Evolutionary conservation across 2,113 vertebrate genomes (phyloP), one percentile per base, ranked within the genome.

Genomic region (Tapirus terrestris): DNA sequence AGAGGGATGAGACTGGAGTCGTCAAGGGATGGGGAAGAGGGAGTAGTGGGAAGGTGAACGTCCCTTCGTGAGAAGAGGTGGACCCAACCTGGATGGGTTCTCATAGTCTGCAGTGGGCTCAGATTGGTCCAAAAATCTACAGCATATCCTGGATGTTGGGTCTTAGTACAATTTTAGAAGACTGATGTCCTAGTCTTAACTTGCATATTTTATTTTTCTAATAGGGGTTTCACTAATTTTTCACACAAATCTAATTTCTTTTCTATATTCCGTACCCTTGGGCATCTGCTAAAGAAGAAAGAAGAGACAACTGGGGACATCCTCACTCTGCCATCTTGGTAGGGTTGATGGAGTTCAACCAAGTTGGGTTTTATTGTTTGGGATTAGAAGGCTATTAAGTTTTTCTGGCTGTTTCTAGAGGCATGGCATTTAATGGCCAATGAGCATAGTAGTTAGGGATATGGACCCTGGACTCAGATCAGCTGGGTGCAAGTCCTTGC

Each of bases 11-110:
- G 48, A 25, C 45, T 33, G 33, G 33, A 8, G 9, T 8, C 0
- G 0, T 25, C 45, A 3, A 48, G 39, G 45, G 29, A 18, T 33
- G n/a, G 45, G 3, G 63, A 11, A 31, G 58, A 31, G 2, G 20
- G 16, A 9, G 4, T 3, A 4, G 21, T 0, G 2, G 4, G 61
- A 58, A 58, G 12, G 36, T 21, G 68, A 70, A 31, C 13, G 45
- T 0, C 0, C 7, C 13, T 29, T 23, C 3, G 0, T 5, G n/a
- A 20, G 43, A 11, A 53, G 36, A 23, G 67, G 27, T 6, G 8
- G 27, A 31, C 25, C 63, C 14, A 1, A 0, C 7, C 48, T 17
- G 2, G 14, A 25, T 33, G 65, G 39, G 18, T 20, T 12, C 17
- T 70, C n/a, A 2, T 23, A 4, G 25, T 63, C 43, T 1, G 7